Percentiles rank a stretch among this genome's conserved stretches.
phyloP scores from a whole-genome alignment of 2,888 invertebrate genomes.

The Nymphalis c-album region DNA sequence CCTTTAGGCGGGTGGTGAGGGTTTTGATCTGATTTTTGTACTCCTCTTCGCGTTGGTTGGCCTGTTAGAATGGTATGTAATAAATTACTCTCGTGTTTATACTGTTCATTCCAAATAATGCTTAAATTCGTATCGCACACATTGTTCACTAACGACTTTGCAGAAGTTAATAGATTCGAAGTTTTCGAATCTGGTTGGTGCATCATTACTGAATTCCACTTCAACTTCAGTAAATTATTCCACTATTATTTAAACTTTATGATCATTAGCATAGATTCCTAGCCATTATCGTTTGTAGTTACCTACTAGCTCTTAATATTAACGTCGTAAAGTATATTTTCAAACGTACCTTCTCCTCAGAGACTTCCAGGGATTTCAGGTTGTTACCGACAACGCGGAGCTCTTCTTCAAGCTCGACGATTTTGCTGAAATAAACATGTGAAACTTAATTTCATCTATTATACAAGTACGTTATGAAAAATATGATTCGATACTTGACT shows the following conservation, averaged over 20 bases:
- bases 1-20: conserved; percentile 99
- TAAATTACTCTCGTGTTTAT: conserved; percentile 48
- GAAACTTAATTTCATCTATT: conserved; percentile 63
- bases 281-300: conserved; percentile 25
- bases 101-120: conserved; percentile 6
- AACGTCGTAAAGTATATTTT: conserved; percentile 30
- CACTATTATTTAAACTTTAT: conserved; percentile 24
- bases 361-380: conserved; percentile 99
- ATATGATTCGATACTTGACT: neutral
- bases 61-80: conserved; percentile 83
- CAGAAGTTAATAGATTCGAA: conserved; percentile 10
- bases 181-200: conserved; percentile 62
- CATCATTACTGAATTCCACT: conserved; percentile 53
- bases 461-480: neutral
- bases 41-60: conserved; percentile 99
- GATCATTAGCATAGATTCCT: conserved; percentile 36
- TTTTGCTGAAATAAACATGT: conserved; percentile 88
- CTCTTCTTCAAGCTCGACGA: conserved; percentile 99
- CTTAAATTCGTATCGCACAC: conserved; percentile 2
- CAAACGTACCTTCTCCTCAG: conserved; percentile 97
- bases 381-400: conserved; percentile 99
- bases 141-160: neutral
- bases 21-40: conserved; percentile 99
- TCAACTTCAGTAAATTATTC: conserved; percentile 21
- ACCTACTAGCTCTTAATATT: conserved; percentile 31